Conservation (phyloP, 2,797 vertebrate genomes). For the Clangula hyemalis region DNA sequence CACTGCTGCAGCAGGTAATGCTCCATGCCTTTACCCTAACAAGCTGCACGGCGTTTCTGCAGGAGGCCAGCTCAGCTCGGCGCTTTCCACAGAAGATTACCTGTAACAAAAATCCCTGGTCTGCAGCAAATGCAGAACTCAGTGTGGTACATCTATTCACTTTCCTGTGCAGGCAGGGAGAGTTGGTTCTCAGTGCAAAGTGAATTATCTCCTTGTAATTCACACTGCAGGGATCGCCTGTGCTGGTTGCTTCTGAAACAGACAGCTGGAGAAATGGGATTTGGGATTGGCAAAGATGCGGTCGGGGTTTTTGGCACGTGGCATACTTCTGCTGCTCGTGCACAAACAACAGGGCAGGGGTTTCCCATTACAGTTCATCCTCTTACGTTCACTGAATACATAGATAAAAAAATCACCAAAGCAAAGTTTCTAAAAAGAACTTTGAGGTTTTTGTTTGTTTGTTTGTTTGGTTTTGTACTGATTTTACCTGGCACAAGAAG, state of each 20-base stretch:
- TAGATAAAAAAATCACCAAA: background rate
- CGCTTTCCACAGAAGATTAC: background rate
- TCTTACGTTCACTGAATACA: background rate
- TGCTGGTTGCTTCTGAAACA: background rate
- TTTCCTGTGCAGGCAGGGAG: background rate
- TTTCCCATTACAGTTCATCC: background rate
- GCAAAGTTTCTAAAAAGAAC: background rate
- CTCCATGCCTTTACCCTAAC: background rate
- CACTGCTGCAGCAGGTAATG: background rate
- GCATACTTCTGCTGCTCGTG: background rate
- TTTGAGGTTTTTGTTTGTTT: background rate
- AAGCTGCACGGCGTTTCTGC: background rate
- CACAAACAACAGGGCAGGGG: background rate
- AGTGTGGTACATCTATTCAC: background rate
- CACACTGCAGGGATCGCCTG: background rate
- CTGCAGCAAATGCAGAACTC: background rate
- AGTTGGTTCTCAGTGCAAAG: background rate
- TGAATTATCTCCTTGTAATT: background rate
- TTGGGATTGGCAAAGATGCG: background rate
- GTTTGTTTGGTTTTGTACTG: background rate
- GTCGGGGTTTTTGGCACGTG: fast-evolving
- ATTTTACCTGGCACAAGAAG: background rate
- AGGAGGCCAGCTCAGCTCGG: background rate
- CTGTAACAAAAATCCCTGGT: background rate
- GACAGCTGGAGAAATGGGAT: background rate